Base-by-base conservation (phyloP, 2,888 invertebrate species). In the Xanthia icteritia region DNA sequence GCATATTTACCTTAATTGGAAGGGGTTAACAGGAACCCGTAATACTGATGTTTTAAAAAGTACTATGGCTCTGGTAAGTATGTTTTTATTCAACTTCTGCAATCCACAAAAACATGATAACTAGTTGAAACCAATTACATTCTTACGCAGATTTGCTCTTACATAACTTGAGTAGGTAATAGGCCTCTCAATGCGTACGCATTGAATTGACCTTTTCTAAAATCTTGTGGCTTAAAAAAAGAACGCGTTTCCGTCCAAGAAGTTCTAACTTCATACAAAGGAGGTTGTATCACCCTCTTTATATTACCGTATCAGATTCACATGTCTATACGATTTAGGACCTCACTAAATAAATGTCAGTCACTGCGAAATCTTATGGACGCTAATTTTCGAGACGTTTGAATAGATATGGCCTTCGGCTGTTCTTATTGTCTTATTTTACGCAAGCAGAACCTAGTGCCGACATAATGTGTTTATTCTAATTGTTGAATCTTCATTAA, bases 401-500 rank as follows among this genome's bases (percentile, higher is more conserved):
- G 88, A 92, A 92, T 92, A 89, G 91, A 77, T 69, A 80, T 86
- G 90, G 86, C 93, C 92, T 93, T 93, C 92, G 66, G 83, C 74
- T 48, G 75, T 78, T 84, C 82, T 90, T 84, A 92, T 93, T 94
- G 93, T 94, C 82, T 91, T 87, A 84, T 88, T 90, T 94, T 94
- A 91, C 92, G 93, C 92, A 93, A 93, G 87, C 84, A 80, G 86
- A 84, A 77, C 86, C 88, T 82, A 89, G 88, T 90, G 81, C 82
- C 86, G 87, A 88, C 87, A 85, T 86, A 87, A 88, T 83, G 64
- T 66, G 69, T 90, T 90, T 88, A 90, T 87, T 89, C 91, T 93
- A 94, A 94, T 94, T 94, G 92, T 90, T 87, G 91, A 91, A 93
- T 93, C 92, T 93, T 93, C 93, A 93, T 94, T 93, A 94, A 94